Base-by-base conservation (phyloP, 2,797 vertebrate genomes). In the Percopsis omiscomaycus region DNA sequence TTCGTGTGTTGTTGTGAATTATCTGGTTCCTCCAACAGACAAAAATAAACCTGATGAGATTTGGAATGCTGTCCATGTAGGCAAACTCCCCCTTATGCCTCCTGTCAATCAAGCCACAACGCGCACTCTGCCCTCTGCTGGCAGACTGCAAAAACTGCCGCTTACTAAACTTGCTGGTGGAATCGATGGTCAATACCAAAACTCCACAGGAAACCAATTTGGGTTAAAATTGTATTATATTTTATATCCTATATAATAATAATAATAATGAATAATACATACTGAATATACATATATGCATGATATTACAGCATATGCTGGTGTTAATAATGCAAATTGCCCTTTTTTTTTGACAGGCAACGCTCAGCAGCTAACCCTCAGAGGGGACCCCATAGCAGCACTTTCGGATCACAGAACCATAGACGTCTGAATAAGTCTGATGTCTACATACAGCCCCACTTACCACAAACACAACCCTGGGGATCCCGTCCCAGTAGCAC, bases 121-220 rank as follows among this genome's bases (percentile, higher is more conserved):
- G 2, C 77, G 50, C 50, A 47, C 64, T 64, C 79, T 86, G 79
- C 89, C 89, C 82, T 76, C 90, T 91, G 75, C 80, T 88, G 91
- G 71, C 15, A 50, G 63, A 59, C 22, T 60, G 42, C 80, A 75
- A 54, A 86, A 84, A 80, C 75, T 74, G 68, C 90, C 85, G 66
- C 57, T 50, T 29, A 12, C 49, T 2, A 59, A 78, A 28, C 51
- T 69, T 49, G 56, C 66, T 57, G 56, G 53, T 2, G 42, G 15
- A 51, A 48, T 44, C 8, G 62, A 42, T 13, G 12, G 12, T 13
- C 75, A 67, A 47, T 59, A 67, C 37, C 64, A 71, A 27, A 4
- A 52, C 12, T 15, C 55, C 61, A 13, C 62, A 37, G 85, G 47
- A 59, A 76, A 30, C 53, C 62, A 71, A 55, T 47, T 74, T 32